Base-by-base conservation (phyloP, 2,113 vertebrate species). In the Alexandromys fortis region DNA sequence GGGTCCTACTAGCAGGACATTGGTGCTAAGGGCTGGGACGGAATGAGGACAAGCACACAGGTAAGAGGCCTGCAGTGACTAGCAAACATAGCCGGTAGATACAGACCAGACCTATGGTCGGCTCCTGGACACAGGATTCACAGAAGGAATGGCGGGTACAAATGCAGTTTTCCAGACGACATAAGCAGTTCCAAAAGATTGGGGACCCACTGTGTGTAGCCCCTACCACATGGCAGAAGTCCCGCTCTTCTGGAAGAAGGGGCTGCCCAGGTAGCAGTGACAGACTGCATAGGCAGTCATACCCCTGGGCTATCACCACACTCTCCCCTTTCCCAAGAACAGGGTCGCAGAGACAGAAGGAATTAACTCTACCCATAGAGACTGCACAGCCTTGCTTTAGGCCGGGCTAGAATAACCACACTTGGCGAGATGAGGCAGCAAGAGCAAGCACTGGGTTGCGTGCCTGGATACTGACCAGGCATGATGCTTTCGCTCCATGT, bases 321-420 rank as follows among this genome's bases (percentile, higher is more conserved):
- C 16, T 9, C 9, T 38, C 16, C 28, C 21, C 2, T 4, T 7
- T 22, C 8, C 35, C n/a, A 58, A 58, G 58, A 77, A 26, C 45
- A 49, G 61, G 1, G 11, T 28, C 33, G 12, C 10, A 19, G 82
- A 75, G 61, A 35, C 35, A 33, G n/a, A 58, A 0, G 6, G 28
- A 24, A 38, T 22, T 30, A 47, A 82, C 0, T 35, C 45, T 2
- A 5, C 42, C n/a, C 3, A 0, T 1, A 12, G 3, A 35, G 12
- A 78, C 11, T 6, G 13, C 13, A 24, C 85, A 55, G 61, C 47
- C 47, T 52, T 76, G 2, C 47, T 55, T 16, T 13, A 35, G 42
- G 45, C 33, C 22, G 30, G 35, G 11, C 42, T 38, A 14, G 45
- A 52, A 38, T 5, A 63, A 33, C 14, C 24, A 22, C 14, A 61